Evolutionary conservation across 1,140 invertebrate species (phyloP).

Genomic region (Drosophila pectinifera): DNA sequence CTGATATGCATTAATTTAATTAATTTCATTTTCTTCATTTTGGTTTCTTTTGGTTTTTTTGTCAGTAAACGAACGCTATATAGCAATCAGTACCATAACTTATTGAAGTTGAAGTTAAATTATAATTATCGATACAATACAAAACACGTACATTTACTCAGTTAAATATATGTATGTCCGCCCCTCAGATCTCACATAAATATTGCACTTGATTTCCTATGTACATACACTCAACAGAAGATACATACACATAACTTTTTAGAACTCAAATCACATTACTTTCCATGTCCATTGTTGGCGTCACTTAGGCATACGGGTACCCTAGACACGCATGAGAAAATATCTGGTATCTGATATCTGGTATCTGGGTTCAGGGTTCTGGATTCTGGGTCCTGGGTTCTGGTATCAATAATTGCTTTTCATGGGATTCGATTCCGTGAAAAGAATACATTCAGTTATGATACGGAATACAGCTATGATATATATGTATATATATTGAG

Average conservation of each 20-base stretch:
- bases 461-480: conserved; percentile 16
- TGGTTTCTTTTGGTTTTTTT: conserved; percentile 6
- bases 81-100: conserved; percentile 27
- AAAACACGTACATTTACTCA: conserved; percentile 19
- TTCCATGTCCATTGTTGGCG: conserved; percentile 28
- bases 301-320: conserved; percentile 8
- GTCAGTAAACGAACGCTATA: conserved; percentile 18
- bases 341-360: conserved; percentile 12
- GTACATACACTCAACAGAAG: conserved; percentile 17
- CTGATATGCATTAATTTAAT: conserved; percentile 79
- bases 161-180: conserved; percentile 4
- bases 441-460: conserved; percentile 19
- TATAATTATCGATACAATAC: conserved; percentile 28
- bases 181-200: background rate
- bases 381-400: too few relatives aligned
- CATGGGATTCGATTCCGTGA: conserved; percentile 4
- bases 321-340: conserved; percentile 27
- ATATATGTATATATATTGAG: conserved; percentile 26
- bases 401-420: background rate
- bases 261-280: conserved; percentile 35
- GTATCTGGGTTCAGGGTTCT: too few relatives aligned
- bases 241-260: conserved; percentile 9
- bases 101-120: conserved; percentile 35
- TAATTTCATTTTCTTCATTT: conserved; percentile 34
- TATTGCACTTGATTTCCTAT: conserved; percentile 11